A percentile compares a stretch with the other conserved stretches of the same genome.
Conservation (phyloP, 2,113 vertebrate species). For the Ophthalmolycus amberensis region DNA sequence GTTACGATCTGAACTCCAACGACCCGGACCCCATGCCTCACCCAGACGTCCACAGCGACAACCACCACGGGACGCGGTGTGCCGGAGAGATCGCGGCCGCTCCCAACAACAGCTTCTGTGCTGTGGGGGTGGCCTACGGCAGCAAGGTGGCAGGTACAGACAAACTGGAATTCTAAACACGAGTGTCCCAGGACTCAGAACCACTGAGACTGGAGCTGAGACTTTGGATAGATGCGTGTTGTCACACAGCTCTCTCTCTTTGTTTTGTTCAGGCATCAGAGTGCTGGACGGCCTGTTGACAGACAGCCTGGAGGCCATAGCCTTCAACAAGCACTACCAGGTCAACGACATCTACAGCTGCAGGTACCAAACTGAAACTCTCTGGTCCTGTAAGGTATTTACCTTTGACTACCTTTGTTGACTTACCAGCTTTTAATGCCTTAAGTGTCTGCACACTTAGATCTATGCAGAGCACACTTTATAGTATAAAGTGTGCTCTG, state of each 20-base stretch:
- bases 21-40: slow-evolving; percentile 98
- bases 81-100: slow-evolving; percentile 95
- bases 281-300: slow-evolving; percentile 96
- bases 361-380: slow-evolving; percentile 83
- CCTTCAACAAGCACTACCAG: slow-evolving; percentile 99
- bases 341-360: slow-evolving; percentile 99
- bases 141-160: slow-evolving; percentile 92
- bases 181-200: not conserved
- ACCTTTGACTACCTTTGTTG: not conserved
- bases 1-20: slow-evolving; percentile 96
- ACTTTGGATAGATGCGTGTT: not conserved
- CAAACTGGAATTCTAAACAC: not conserved
- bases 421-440: not conserved
- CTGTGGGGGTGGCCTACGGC: slow-evolving; percentile 93
- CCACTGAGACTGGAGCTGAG: not conserved
- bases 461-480: no score
- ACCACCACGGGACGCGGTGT: slow-evolving; percentile 96
- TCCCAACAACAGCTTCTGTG: slow-evolving; percentile 96
- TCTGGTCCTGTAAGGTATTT: not conserved
- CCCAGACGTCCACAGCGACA: slow-evolving; percentile 89
- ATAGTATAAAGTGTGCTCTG: no score
- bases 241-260: not conserved
- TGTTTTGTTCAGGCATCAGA: slow-evolving; percentile 89
- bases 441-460: no score
- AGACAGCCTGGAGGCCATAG: slow-evolving; percentile 97